These are phyloP conservation scores for Arnoldichthys spilopterus DNA, from an alignment of 2,797 vertebrate genomes.

Conservation along the genomic window DNA sequence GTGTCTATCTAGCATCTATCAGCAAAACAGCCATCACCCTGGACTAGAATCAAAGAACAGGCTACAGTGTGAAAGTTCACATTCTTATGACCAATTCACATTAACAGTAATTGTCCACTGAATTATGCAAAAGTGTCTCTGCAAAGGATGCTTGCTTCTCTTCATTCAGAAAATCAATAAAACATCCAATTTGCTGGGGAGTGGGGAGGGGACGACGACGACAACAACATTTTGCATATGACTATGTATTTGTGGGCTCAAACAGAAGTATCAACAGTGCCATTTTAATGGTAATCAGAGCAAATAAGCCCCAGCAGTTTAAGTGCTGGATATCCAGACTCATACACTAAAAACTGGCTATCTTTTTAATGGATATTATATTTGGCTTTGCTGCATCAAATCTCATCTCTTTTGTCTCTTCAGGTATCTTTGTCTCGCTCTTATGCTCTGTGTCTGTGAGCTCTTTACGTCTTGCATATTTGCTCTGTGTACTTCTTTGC, in stretches of 20 bases:
- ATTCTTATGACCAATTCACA: not conserved
- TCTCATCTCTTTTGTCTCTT: slow-evolving; percentile 37
- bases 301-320: not conserved
- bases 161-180: too few relatives aligned
- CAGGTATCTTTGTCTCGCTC: slow-evolving; percentile 1
- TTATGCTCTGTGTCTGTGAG: slow-evolving; percentile 2
- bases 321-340: not conserved
- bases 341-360: not conserved
- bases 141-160: too few relatives aligned
- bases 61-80: not conserved
- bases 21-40: slow-evolving; percentile 1
- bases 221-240: too few relatives aligned
- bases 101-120: too few relatives aligned
- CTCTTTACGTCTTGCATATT: not conserved
- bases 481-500: slow-evolving; percentile 13
- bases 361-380: slow-evolving; percentile 23
- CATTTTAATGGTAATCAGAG: too few relatives aligned
- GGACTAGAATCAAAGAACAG: not conserved
- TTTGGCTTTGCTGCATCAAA: slow-evolving; percentile 49
- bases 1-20: slow-evolving; percentile 19
- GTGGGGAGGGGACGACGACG: too few relatives aligned
- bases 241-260: too few relatives aligned
- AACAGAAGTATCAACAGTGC: too few relatives aligned
- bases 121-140: too few relatives aligned
- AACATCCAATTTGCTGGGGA: too few relatives aligned